phyloP scores from a whole-genome alignment of 2,113 vertebrate genomes.

The Otus sunia region DNA sequence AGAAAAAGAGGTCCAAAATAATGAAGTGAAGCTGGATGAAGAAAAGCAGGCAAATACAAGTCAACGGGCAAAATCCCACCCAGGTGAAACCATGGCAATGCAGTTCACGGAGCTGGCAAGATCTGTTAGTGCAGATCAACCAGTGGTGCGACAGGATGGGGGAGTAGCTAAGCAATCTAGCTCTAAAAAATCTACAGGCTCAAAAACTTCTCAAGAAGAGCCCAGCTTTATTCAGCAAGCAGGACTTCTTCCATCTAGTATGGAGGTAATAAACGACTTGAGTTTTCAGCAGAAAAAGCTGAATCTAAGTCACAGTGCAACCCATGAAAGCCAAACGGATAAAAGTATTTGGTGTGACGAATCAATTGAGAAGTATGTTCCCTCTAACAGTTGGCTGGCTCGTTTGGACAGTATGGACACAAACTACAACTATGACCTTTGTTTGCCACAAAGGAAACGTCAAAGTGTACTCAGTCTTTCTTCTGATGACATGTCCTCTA shows the following conservation, averaged over 20 bases:
- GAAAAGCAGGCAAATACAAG: neutral
- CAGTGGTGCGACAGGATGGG: slow-evolving; percentile 1
- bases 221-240: slow-evolving; percentile 17
- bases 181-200: slow-evolving; percentile 17
- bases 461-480: slow-evolving; percentile 60
- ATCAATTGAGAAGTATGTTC: slow-evolving; percentile 14
- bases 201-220: slow-evolving; percentile 24
- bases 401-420: slow-evolving; percentile 25
- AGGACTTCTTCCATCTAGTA: slow-evolving; percentile 16
- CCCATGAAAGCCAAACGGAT: slow-evolving; percentile 21
- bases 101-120: slow-evolving; percentile 16
- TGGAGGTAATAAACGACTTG: slow-evolving; percentile 35
- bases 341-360: slow-evolving; percentile 53
- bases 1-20: slow-evolving; percentile 35
- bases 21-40: neutral
- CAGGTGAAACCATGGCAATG: slow-evolving; percentile 15
- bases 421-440: neutral
- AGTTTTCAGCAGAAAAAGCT: slow-evolving; percentile 49
- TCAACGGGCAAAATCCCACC: neutral
- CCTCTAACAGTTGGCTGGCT: slow-evolving; percentile 47
- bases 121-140: neutral
- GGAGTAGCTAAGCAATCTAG: slow-evolving; percentile 27
- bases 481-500: slow-evolving; percentile 61
- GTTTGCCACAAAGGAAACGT: slow-evolving; percentile 22
- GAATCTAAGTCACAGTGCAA: neutral